Conservation (phyloP, 2,888 invertebrate genomes). For the Lasioglossum villosulum region DNA sequence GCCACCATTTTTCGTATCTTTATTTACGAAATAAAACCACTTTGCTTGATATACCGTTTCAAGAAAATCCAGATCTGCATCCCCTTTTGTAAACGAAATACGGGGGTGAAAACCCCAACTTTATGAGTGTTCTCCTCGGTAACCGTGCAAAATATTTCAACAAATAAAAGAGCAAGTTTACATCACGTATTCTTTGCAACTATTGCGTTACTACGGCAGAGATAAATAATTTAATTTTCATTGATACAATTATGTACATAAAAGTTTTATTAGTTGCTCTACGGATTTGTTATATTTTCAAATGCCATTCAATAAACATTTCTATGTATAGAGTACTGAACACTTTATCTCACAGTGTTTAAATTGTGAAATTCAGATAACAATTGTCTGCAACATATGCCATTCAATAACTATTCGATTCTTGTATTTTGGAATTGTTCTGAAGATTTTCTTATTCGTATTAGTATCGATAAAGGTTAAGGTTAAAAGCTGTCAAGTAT, state of each 20-base stretch:
- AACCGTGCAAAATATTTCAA: conserved; percentile 2
- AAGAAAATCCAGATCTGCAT: not conserved
- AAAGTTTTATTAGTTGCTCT: not conserved
- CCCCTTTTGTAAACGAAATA: not conserved
- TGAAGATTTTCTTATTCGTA: not conserved
- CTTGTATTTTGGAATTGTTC: not conserved
- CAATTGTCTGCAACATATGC: not conserved
- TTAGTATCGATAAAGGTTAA: not conserved
- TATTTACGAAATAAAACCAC: conserved; percentile 11
- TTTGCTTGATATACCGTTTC: conserved; percentile 13
- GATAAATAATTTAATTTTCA: not conserved
- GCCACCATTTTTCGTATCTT: conserved; percentile 18
- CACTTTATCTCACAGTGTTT: too few relatives aligned
- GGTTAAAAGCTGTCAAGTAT: not conserved
- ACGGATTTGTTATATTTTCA: not conserved
- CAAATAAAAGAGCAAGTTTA: not conserved
- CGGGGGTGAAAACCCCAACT: not conserved
- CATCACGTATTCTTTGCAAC: not conserved
- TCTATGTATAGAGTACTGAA: not conserved
- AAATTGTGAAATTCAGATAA: not conserved
- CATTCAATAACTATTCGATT: not conserved
- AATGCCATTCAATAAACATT: not conserved
- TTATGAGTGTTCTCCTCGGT: not conserved
- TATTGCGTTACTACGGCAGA: not conserved
- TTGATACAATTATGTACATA: not conserved